phyloP scores from a whole-genome alignment of 2,797 vertebrate species.

The Alfaro cultratus region DNA sequence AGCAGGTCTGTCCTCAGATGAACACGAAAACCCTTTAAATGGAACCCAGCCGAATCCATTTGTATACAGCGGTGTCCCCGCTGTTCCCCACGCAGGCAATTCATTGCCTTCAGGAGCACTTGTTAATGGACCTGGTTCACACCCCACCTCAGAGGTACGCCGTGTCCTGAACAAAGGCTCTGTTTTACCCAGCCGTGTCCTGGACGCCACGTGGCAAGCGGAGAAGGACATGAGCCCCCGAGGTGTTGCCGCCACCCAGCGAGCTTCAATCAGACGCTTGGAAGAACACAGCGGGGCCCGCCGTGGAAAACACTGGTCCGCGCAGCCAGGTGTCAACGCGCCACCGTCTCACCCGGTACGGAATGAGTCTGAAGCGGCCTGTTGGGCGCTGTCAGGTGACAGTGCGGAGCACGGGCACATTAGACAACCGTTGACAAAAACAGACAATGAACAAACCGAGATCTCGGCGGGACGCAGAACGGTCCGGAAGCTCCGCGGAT shows the following conservation, averaged over 20 bases:
- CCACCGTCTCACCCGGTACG: conserved; percentile 87
- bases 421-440: conserved; percentile 83
- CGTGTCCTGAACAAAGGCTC: conserved; percentile 90
- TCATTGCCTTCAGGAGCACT: conserved; percentile 91
- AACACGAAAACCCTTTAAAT: conserved; percentile 95
- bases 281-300: conserved; percentile 88
- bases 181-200: conserved; percentile 87
- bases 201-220: conserved; percentile 83
- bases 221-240: conserved; percentile 85
- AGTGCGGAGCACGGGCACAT: conserved; percentile 86
- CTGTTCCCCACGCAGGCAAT: conserved; percentile 89
- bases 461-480: conserved; percentile 76
- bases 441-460: conserved; percentile 78
- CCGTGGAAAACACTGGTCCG: conserved; percentile 88
- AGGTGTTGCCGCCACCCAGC: conserved; percentile 86
- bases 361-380: conserved; percentile 85
- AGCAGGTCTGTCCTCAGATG: conserved; percentile 87
- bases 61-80: conserved; percentile 90
- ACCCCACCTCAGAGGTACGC: conserved; percentile 91
- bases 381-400: conserved; percentile 82
- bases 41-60: conserved; percentile 93
- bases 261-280: conserved; percentile 91
- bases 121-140: conserved; percentile 98
- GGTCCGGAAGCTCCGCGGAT: conserved; percentile 86
- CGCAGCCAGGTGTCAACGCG: conserved; percentile 88